Evolutionary conservation across 2,113 vertebrate genomes (phyloP), one percentile per base, ranked within the genome.

Genomic region (Callipepla squamata): DNA sequence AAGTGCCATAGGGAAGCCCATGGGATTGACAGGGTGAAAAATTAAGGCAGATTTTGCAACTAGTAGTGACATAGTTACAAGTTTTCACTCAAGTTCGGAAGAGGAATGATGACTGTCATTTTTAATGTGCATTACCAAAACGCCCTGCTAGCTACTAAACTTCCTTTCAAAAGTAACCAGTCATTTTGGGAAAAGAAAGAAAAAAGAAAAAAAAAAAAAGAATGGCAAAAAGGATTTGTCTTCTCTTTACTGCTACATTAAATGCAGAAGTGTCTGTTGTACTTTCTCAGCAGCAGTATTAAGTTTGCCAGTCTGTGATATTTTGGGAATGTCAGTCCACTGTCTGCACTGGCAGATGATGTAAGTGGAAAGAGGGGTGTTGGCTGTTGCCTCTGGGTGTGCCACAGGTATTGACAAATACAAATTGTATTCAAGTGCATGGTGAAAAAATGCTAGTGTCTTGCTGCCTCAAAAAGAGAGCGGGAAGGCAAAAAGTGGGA

Each of bases 61-160:
- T 65, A n/a, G 12, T 59, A 58, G 32, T 34, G 45, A 62, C 20
- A n/a, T 20, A 58, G 26, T 58, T 82, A 34, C 11, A 68, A 36
- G 6, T 69, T 93, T 91, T 87, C 32, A 89, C 84, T 55, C 28
- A 73, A 47, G 58, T 65, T 80, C 82, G 23, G 90, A 85, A 84
- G 20, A 62, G 18, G 36, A 47, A 21, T 13, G 36, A 44, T 45
- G 19, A 84, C 53, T 81, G 32, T 16, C 22, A 76, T 81, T 89
- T 90, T 84, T 89, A 44, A 93, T 67, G 30, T 57, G 28, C 63
- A 32, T 82, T 82, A 73, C 16, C 21, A 62, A 82, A 87, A 65
- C 11, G 30, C 34, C 65, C 20, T 23, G 16, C 36, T 66, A 45
- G 17, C 66, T 87, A 50, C 25, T 68, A 32, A 85, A 15, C 36